phyloP scores from a whole-genome alignment of 2,113 vertebrate genomes.

The Sturnus vulgaris region DNA sequence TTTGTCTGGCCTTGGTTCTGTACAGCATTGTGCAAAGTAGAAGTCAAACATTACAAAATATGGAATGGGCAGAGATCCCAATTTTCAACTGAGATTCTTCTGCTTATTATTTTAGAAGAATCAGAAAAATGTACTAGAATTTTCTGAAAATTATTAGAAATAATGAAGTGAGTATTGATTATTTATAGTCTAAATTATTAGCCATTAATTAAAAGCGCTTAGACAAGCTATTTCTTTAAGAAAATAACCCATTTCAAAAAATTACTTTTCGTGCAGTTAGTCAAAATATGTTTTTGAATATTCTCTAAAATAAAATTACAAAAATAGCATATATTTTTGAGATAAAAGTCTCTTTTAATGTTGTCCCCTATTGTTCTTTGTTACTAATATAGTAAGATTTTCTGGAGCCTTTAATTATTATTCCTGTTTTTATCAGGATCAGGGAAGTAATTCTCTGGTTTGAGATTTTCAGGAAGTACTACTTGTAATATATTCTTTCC shows the following conservation, averaged over 20 bases:
- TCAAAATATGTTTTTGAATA: neutral
- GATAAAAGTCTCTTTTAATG: neutral
- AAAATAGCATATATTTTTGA: neutral
- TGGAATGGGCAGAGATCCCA: neutral
- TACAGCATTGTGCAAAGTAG: neutral
- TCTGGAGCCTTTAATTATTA: neutral
- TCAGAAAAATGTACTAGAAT: neutral
- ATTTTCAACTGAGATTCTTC: neutral
- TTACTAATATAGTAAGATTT: neutral
- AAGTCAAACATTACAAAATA: neutral
- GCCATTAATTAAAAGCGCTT: neutral
- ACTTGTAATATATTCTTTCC: neutral
- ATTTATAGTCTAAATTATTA: neutral
- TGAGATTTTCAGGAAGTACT: neutral
- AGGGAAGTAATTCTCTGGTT: neutral
- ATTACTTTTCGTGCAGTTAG: neutral
- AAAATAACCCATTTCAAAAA: neutral
- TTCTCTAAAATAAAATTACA: neutral
- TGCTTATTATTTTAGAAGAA: neutral
- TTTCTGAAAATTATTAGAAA: neutral
- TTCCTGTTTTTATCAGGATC: neutral
- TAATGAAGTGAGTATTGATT: neutral
- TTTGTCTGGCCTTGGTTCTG: neutral
- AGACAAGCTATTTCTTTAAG: neutral
- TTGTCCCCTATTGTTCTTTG: neutral